Evolutionary conservation across 2,888 invertebrate species (phyloP).

Genomic region (Cerastis rubricosa): DNA sequence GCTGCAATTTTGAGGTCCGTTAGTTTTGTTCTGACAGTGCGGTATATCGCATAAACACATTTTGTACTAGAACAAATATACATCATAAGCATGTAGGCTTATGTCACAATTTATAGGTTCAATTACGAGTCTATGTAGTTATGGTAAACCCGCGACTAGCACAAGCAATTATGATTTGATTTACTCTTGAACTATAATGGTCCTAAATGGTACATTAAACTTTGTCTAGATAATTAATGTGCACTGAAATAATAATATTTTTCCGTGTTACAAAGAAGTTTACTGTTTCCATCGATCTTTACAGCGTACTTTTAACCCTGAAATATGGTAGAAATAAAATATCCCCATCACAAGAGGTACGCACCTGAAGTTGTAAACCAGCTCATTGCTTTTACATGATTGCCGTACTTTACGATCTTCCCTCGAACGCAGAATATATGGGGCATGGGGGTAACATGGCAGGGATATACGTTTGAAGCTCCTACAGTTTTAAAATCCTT

Average conservation of each 20-base stretch:
- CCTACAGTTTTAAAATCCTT: constrained; percentile 48
- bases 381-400: constrained; percentile 58
- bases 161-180: constrained; percentile 6
- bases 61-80: constrained; percentile 19
- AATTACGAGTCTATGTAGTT: constrained; percentile 19
- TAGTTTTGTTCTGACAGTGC: no score
- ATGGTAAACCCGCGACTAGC: neutral
- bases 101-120: constrained; percentile 2
- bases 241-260: neutral
- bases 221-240: constrained; percentile 7
- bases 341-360: constrained; percentile 35
- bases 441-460: constrained; percentile 20
- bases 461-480: neutral
- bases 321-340: constrained; percentile 57
- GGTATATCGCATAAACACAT: constrained; percentile 30
- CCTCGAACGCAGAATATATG: constrained; percentile 38
- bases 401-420: constrained; percentile 51
- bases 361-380: constrained; percentile 54
- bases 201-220: constrained; percentile 6
- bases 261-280: neutral
- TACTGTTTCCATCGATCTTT: constrained; percentile 40
- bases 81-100: neutral
- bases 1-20: no score
- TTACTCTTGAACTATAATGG: constrained; percentile 15
- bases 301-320: constrained; percentile 31